Conservation (phyloP, 2,113 vertebrate species). For the Zosterops borbonicus region DNA sequence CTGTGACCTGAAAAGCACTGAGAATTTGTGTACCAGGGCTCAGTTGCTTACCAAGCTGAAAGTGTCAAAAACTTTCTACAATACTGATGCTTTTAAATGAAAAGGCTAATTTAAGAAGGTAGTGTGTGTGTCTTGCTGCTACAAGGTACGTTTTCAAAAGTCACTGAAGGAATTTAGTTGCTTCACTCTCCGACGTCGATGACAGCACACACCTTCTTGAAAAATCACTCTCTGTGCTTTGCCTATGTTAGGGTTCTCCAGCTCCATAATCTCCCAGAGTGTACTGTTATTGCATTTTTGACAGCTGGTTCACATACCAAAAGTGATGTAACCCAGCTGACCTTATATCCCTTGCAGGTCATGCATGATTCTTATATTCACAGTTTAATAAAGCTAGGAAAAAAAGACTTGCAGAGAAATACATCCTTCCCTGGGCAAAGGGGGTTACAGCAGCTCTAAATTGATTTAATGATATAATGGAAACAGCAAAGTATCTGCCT, state of each 20-base stretch:
- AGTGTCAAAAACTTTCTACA: not conserved
- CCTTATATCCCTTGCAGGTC: conserved; percentile 45
- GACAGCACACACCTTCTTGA: conserved; percentile 16
- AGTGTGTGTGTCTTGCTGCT: not conserved
- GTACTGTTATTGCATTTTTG: conserved; percentile 58
- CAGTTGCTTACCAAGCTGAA: not conserved
- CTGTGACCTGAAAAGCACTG: not conserved
- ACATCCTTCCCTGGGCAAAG: not conserved
- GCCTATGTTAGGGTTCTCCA: not conserved
- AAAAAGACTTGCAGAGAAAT: not conserved
- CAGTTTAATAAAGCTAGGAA: conserved; percentile 57
- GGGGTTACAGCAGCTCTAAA: not conserved
- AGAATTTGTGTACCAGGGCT: not conserved
- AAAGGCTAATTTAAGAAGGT: not conserved
- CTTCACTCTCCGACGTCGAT: not conserved
- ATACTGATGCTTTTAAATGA: not conserved
- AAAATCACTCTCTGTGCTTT: conserved; percentile 43
- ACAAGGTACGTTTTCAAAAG: not conserved
- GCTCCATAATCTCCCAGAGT: conserved; percentile 7
- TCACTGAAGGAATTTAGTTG: not conserved
- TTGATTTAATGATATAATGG: not conserved
- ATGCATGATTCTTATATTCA: conserved; percentile 52
- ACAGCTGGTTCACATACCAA: conserved; percentile 60
- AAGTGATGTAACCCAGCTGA: conserved; percentile 59
- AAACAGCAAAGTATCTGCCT: not conserved